Evolutionary conservation across 1,140 invertebrate species (phyloP), one percentile per base, ranked within the genome.

Genomic region (Pollicipes pollicipes): DNA sequence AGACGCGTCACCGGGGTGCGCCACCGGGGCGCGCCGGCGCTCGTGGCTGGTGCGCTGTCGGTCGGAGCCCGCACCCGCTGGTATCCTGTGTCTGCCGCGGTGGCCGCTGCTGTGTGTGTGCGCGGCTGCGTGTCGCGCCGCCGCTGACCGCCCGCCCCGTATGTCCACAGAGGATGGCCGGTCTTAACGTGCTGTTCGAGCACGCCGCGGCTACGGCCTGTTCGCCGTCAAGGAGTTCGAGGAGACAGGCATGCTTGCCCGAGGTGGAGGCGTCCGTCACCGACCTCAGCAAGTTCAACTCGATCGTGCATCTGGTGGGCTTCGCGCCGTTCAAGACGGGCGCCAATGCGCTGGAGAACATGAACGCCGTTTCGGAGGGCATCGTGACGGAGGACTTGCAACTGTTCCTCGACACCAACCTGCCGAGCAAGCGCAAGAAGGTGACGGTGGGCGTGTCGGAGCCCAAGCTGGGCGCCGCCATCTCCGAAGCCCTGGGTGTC

Each of bases 281-380:
- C 10, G 91, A 98, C 77, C 77, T 95, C 0, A 85, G 87, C 69
- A 86, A 90, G 74, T 99, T 99, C 79, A 89, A 93, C 76, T 86
- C 89, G 35, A 85, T 98, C 24, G 90, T 98, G 0, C 89, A 93
- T 72, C 79, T 99, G 0, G 83, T 88, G 24, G 89, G 89, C 0
- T 99, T 99, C 81, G 84, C 86, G 68, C 95, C 97, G 0, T 99
- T 99, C 79, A 98, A 96, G 83, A 94, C 90, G 76, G 95, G 94
- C 30, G 82, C 92, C 28, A 84, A 90, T 71, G 96, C 97, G 27
- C 81, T 99, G 72, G 95, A 98, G 78, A 98, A 96, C 80, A 90
- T 96, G 32, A 98, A 99, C 81, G 88, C 88, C 71, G 86, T 99
- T 66, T 97, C 95, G 0, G 97, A 99, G 87, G 97, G 97, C 79